phyloP scores from a whole-genome alignment of 1,140 invertebrate genomes.

The Metaphire vulgaris region DNA sequence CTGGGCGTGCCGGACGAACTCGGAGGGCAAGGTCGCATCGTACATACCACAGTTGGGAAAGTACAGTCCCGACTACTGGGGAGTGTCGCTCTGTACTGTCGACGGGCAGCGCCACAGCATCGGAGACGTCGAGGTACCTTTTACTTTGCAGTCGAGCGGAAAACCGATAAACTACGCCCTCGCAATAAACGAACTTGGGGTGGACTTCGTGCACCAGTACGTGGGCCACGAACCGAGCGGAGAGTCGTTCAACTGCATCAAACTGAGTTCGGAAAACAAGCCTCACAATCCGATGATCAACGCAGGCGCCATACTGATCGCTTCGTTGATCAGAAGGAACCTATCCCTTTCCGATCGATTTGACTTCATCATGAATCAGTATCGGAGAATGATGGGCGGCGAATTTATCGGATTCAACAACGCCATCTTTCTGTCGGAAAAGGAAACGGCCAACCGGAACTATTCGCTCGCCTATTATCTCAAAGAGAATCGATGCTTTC shows the following conservation, averaged over 20 bases:
- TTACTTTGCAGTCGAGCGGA: slow-evolving; percentile 24
- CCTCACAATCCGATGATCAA: slow-evolving; percentile 99
- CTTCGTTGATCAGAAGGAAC: slow-evolving; percentile 70
- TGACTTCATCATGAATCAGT: slow-evolving; percentile 55
- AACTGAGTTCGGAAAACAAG: slow-evolving; percentile 88
- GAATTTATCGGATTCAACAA: slow-evolving; percentile 94
- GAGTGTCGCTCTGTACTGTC: slow-evolving; percentile 54
- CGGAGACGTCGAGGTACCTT: slow-evolving; percentile 15
- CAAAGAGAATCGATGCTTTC: slow-evolving; percentile 71
- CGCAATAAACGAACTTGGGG: slow-evolving; percentile 24
- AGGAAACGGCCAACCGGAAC: slow-evolving; percentile 92
- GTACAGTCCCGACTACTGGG: slow-evolving; percentile 52
- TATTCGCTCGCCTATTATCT: slow-evolving; percentile 96
- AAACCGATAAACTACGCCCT: slow-evolving; percentile 32
- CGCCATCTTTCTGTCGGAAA: slow-evolving; percentile 87
- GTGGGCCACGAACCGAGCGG: slow-evolving; percentile 80
- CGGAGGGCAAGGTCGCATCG: slow-evolving; percentile 60
- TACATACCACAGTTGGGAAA: slow-evolving; percentile 91
- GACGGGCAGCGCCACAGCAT: slow-evolving; percentile 51
- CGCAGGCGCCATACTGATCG: slow-evolving; percentile 86
- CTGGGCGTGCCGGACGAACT: slow-evolving; percentile 74
- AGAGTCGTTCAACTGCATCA: slow-evolving; percentile 89
- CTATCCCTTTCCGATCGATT: slow-evolving; percentile 49
- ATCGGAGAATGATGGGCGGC: slow-evolving; percentile 69
- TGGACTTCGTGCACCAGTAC: slow-evolving; percentile 43